phyloP scores from a whole-genome alignment of 2,797 vertebrate species.

The Trematomus bernacchii region DNA sequence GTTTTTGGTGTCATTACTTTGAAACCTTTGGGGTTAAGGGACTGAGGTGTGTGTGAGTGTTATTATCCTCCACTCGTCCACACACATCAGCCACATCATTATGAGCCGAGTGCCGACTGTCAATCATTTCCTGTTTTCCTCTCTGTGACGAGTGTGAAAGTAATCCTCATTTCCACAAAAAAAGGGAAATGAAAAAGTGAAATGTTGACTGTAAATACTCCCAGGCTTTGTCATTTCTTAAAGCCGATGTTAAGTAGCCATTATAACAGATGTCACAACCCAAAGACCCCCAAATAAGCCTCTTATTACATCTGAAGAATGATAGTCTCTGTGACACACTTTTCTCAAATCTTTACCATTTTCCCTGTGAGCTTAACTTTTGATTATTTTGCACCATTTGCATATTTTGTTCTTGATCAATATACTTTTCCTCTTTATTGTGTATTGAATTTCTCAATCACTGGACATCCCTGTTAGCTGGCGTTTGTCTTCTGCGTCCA shows the following conservation, averaged over 20 bases:
- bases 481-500: too few species aligned
- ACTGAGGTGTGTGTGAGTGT: constrained; percentile 20
- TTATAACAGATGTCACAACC: too few species aligned
- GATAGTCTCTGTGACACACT: neutral
- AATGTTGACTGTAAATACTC: constrained; percentile 2
- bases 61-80: neutral
- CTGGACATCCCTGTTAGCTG: neutral
- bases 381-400: neutral
- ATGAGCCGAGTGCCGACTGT: constrained; percentile 7
- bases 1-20: neutral
- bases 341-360: neutral
- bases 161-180: constrained; percentile 31
- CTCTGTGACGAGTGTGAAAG: neutral
- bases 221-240: neutral
- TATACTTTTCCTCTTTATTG: neutral
- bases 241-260: neutral
- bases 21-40: constrained; percentile 1
- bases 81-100: neutral
- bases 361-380: neutral
- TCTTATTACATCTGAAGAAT: too few species aligned
- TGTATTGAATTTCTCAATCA: neutral
- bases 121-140: neutral
- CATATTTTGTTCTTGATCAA: neutral
- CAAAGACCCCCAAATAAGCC: too few species aligned
- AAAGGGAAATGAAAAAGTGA: neutral